Conservation (phyloP, 2,797 vertebrate genomes). For the Rhinophrynus dorsalis region DNA sequence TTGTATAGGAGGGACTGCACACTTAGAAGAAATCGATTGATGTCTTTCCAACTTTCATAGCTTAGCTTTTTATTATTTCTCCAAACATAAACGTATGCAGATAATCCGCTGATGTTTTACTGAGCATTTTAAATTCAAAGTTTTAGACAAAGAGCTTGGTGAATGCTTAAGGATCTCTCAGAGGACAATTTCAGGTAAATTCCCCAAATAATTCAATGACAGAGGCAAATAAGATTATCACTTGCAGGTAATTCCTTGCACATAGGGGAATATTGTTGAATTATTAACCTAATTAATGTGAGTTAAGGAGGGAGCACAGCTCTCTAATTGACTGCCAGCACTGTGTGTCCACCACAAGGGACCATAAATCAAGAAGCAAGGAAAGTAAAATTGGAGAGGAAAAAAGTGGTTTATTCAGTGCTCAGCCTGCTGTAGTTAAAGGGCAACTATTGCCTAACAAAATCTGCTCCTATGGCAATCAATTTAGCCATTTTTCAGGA, state of each 20-base stretch:
- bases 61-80: neutral
- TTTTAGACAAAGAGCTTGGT: slow-evolving; percentile 1
- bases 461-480: too few relatives aligned
- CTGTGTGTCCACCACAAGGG: slow-evolving; percentile 37
- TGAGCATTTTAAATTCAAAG: neutral
- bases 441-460: too few relatives aligned
- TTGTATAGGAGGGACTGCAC: neutral
- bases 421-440: slow-evolving; percentile 3
- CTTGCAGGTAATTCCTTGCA: slow-evolving; percentile 38
- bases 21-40: neutral
- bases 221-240: slow-evolving; percentile 38
- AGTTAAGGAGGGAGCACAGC: slow-evolving; percentile 27
- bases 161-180: slow-evolving; percentile 4
- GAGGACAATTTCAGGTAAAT: slow-evolving; percentile 19
- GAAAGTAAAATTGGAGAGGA: slow-evolving; percentile 32
- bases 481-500: too few relatives aligned
- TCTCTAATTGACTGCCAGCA: slow-evolving; percentile 31
- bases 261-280: slow-evolving; percentile 30
- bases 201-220: slow-evolving; percentile 36
- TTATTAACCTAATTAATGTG: slow-evolving; percentile 40
- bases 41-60: slow-evolving; percentile 17
- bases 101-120: slow-evolving; percentile 10
- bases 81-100: neutral
- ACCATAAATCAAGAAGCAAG: slow-evolving; percentile 29
- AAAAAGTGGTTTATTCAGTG: slow-evolving; percentile 20